A percentile compares a stretch with the other conserved stretches of the same genome.
phyloP scores from a whole-genome alignment of 2,113 vertebrate species.

The Hippopotamus amphibius region DNA sequence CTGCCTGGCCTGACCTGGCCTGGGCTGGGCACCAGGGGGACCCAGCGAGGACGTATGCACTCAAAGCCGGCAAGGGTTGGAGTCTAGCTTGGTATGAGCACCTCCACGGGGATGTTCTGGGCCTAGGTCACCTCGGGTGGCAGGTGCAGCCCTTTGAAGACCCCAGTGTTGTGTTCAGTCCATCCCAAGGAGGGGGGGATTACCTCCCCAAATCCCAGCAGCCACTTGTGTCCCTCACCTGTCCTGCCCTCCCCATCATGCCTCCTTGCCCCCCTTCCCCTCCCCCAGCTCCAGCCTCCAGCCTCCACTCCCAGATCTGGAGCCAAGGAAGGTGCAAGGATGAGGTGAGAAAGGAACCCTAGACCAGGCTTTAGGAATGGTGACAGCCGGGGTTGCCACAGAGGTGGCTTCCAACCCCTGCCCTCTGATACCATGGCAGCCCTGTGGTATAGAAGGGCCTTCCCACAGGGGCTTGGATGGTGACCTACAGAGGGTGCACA shows the following conservation, averaged over 20 bases:
- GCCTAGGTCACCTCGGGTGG: not conserved
- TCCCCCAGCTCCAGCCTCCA: not conserved
- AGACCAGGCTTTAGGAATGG: not conserved
- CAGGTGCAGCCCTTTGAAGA: not conserved
- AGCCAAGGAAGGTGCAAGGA: not conserved
- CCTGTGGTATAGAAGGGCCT: not conserved
- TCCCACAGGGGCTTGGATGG: not conserved
- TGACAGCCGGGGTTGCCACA: not conserved
- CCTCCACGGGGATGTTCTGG: not conserved
- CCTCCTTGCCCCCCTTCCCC: not conserved
- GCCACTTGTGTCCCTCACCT: not conserved
- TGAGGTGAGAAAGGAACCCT: not conserved
- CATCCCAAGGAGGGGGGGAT: no score
- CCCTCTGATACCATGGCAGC: not conserved
- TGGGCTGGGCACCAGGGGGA: not conserved
- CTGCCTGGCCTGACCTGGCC: not conserved
- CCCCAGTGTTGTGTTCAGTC: not conserved
- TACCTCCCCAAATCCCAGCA: not conserved
- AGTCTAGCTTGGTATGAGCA: not conserved
- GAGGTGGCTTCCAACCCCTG: not conserved
- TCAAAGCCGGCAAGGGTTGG: not conserved
- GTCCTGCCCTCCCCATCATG: not conserved
- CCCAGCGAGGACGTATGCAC: not conserved
- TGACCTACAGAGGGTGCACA: not conserved
- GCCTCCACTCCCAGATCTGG: not conserved